phyloP scores from a whole-genome alignment of 2,113 vertebrate species.

The Sterna hirundo region DNA sequence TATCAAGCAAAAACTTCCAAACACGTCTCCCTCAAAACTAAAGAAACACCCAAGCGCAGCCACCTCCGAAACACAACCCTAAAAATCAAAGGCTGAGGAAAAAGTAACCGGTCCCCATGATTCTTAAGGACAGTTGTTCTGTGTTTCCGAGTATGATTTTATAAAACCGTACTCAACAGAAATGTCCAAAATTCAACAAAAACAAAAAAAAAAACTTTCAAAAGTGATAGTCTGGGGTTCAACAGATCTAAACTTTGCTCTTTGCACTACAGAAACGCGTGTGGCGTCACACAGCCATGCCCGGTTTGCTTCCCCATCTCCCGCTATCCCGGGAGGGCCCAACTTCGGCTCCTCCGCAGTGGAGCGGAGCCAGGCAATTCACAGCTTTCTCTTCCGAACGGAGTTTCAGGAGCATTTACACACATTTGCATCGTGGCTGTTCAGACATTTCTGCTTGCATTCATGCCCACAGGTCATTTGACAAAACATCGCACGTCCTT shows the following conservation, averaged over 20 bases:
- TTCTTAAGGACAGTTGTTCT: background rate
- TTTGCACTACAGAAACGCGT: rapidly evolving
- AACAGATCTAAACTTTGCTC: background rate
- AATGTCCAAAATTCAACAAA: background rate
- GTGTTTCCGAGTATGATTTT: background rate
- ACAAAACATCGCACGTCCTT: background rate
- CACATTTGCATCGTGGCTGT: background rate
- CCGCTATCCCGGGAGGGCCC: background rate
- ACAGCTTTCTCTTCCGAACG: background rate
- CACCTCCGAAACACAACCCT: background rate
- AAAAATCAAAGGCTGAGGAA: background rate
- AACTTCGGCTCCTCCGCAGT: rapidly evolving
- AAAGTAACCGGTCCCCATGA: background rate
- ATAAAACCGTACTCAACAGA: background rate
- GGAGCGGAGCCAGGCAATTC: background rate
- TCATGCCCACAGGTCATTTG: background rate
- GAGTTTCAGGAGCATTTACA: background rate
- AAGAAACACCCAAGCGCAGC: background rate
- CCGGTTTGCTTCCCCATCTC: background rate
- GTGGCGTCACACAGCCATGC: rapidly evolving
- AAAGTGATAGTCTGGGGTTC: background rate
- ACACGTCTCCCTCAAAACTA: background rate
- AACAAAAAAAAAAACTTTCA: background rate
- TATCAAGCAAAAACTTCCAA: background rate
- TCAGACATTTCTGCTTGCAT: background rate